Percentiles rank a stretch among this genome's conserved stretches.
phyloP scores from a whole-genome alignment of 2,888 invertebrate species.

The Andrena marginata region DNA sequence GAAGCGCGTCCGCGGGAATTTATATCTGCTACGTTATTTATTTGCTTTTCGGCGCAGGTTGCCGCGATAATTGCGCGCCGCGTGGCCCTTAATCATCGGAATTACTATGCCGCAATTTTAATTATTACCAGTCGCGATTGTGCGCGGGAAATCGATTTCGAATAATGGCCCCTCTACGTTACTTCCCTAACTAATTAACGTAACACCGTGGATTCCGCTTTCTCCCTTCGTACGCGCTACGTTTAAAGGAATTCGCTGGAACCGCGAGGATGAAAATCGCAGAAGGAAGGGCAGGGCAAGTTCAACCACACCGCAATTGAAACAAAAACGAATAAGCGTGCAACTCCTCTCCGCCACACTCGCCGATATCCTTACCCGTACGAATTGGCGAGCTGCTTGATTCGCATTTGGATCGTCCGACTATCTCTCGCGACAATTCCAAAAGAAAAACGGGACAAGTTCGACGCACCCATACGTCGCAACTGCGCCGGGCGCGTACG shows the following conservation, averaged over 20 bases:
- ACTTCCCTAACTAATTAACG: slow-evolving; percentile 41
- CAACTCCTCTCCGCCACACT: too few species aligned
- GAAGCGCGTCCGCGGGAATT: slow-evolving; percentile 44
- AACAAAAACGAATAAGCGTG: not conserved
- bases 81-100: slow-evolving; percentile 59
- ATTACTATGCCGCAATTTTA: slow-evolving; percentile 65
- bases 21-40: slow-evolving; percentile 57
- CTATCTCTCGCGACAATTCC: not conserved
- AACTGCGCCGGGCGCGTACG: not conserved
- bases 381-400: not conserved
- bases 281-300: not conserved
- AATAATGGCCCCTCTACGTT: slow-evolving; percentile 43
- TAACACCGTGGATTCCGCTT: not conserved
- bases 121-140: slow-evolving; percentile 60
- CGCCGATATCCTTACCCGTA: too few species aligned
- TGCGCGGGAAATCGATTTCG: slow-evolving; percentile 49
- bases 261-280: not conserved
- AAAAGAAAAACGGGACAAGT: not conserved
- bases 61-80: slow-evolving; percentile 54
- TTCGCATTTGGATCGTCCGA: not conserved
- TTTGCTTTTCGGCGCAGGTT: slow-evolving; percentile 48
- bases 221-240: not conserved
- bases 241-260: not conserved
- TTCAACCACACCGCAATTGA: not conserved
- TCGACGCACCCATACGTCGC: too few species aligned